Base-by-base conservation (phyloP, 2,888 invertebrate species). In the Keiferia lycopersicella region DNA sequence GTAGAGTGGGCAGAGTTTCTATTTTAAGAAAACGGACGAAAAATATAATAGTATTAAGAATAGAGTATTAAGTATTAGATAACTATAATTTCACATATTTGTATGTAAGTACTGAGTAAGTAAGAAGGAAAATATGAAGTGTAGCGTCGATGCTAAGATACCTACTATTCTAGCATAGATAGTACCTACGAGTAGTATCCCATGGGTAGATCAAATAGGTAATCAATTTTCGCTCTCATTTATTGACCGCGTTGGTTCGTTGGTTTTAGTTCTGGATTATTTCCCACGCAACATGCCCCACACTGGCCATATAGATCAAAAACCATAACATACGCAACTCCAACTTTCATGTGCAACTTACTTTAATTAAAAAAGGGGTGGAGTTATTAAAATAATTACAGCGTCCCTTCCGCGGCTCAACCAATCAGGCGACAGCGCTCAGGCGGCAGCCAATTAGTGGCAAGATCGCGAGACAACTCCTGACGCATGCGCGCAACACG, bases 351-450 rank as follows among this genome's bases (percentile, higher is more conserved):
- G 71, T 75, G 68, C 62, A 69, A 69, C 63, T 69, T 61, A 64
- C 66, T 78, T 83, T 86, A 89, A 88, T 88, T 88, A 88, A 85
- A 84, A 84, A 86, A 81, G 76, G 75, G 90, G 90, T 87, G 90
- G 86, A 80, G 86, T 86, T 87, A 86, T 87, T 87, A 86, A 84
- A 80, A 84, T 90, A 90, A 90, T 90, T 88, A 88, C 82, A 34
- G 87, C 80, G 68, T 84, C 86, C 83, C 81, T 78, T 71, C 82
- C 77, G 71, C 89, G 73, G 73, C 12, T 22, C 82, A 78, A 70
- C 89, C 91, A 88, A 88, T 87, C 80, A 79, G 79, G 34, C 22
- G 77, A 73, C 72, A 75, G 71, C 20, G 41, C 45, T 26, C n/a
- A 70, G 72, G 78, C 76, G 76, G 77, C 77, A 80, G 78, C 90